Evolutionary conservation across 2,113 vertebrate genomes (phyloP).

Genomic region (Anhinga rufa): DNA sequence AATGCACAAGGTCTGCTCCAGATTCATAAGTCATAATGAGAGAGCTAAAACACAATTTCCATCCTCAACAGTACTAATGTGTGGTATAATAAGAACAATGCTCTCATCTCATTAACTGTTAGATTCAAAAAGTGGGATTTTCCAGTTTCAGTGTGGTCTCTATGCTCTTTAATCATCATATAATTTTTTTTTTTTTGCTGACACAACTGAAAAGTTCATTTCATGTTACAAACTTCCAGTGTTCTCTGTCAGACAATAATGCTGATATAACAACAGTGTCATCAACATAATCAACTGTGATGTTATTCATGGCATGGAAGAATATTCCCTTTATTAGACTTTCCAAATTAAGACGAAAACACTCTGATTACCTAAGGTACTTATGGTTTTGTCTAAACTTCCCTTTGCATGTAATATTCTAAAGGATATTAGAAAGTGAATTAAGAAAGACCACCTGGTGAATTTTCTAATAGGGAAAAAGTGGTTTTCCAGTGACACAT

Average conservation of each 20-base stretch:
- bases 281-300: not conserved
- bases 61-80: not conserved
- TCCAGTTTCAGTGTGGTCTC: not conserved
- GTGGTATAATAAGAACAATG: not conserved
- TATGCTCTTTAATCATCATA: not conserved
- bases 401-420: not conserved
- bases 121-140: not conserved
- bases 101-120: not conserved
- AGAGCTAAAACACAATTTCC: not conserved
- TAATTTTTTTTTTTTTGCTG: not conserved
- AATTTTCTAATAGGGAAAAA: not conserved
- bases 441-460: not conserved
- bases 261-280: not conserved
- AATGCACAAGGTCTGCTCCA: not conserved
- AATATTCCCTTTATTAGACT: not conserved
- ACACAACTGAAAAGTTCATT: not conserved
- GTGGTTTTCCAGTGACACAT: not conserved
- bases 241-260: not conserved
- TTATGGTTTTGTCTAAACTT: not conserved
- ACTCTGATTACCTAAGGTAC: not conserved
- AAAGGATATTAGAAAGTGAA: not conserved
- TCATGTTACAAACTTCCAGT: not conserved
- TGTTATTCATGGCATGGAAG: not conserved
- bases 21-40: not conserved
- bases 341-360: not conserved